Evolutionary conservation across 1,140 invertebrate genomes (phyloP).

Genomic region (Diachasma alloeum): DNA sequence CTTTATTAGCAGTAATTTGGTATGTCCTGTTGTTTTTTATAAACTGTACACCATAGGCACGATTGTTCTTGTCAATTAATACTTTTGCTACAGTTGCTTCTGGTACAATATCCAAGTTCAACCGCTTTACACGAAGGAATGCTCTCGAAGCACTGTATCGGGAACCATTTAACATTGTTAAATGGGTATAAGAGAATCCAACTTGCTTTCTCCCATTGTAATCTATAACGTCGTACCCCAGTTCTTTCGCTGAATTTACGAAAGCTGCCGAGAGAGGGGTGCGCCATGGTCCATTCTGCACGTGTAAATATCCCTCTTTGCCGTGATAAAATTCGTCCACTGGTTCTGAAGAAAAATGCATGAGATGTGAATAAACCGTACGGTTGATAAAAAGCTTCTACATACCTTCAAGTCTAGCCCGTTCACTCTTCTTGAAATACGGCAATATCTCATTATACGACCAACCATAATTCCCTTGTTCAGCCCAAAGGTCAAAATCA

Average conservation of each 20-base stretch:
- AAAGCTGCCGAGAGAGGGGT: constrained; percentile 62
- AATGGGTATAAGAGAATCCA: constrained; percentile 73
- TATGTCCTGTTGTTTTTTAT: constrained; percentile 61
- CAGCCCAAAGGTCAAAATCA: constrained; percentile 79
- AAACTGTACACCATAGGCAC: constrained; percentile 65
- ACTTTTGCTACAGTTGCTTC: constrained; percentile 71
- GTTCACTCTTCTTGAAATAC: constrained; percentile 69
- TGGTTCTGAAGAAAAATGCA: constrained; percentile 39
- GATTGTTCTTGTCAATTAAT: constrained; percentile 65
- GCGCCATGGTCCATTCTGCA: constrained; percentile 59
- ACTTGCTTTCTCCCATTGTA: constrained; percentile 64
- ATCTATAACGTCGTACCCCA: constrained; percentile 67
- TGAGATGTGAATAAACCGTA: neutral
- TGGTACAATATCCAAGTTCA: constrained; percentile 75
- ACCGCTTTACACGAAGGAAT: constrained; percentile 68
- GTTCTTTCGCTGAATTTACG: constrained; percentile 67
- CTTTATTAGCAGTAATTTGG: constrained; percentile 66
- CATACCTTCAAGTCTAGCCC: constrained; percentile 63
- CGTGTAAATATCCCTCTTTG: constrained; percentile 57
- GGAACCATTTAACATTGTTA: constrained; percentile 71
- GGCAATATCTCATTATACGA: constrained; percentile 71
- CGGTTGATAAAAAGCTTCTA: neutral
- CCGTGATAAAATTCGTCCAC: constrained; percentile 63
- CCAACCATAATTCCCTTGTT: constrained; percentile 72
- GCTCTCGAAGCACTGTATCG: constrained; percentile 72